Base-by-base conservation (phyloP, 2,888 invertebrate species). In the Heliothis peltigera region DNA sequence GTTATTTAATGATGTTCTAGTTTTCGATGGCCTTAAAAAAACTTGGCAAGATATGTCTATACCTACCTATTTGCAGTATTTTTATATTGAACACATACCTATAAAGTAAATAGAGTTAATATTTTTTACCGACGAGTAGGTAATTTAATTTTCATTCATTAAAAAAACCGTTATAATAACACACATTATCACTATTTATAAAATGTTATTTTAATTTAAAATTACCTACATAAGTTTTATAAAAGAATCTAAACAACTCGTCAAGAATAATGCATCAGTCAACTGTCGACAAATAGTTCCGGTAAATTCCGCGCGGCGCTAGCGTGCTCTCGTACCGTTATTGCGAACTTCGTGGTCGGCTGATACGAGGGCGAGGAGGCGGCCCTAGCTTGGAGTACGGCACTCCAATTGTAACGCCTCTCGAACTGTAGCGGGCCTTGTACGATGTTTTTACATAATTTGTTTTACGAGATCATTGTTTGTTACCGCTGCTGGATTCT, bases 251-350 rank as follows among this genome's bases (percentile, higher is more conserved):
- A 25, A 47, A n/a, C 1, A 52, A 52, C 15, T 47, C 17, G 47
- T 60, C 15, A 69, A 61, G 51, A 69, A 54, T 18, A 55, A 64
- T 44, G 42, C 53, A 60, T 60, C 49, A 73, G 52, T 72, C 46
- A 56, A 42, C 47, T 54, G 51, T 47, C 28, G 25, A 49, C 19
- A 75, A 79, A 79, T 80, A 75, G 80, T 79, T 80, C 80, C 39
- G 54, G 25, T 39, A 57, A 63, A 47, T 51, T 62, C 83, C 84
- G 70, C 73, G 64, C 47, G 79, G 82, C 85, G 87, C 85, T 83
- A 75, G 78, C 77, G 82, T 59, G 65, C 68, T 22, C 43, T 58
- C 60, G 57, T 84, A 85, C 88, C 86, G 90, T 89, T 89, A 88
- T 73, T 71, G 72, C 64, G 47, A 56, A 71, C 54, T 66, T 76